Percentiles rank a stretch among this genome's conserved stretches.
phyloP scores from a whole-genome alignment of 1,140 invertebrate genomes.

The Heliconius hewitsoni region DNA sequence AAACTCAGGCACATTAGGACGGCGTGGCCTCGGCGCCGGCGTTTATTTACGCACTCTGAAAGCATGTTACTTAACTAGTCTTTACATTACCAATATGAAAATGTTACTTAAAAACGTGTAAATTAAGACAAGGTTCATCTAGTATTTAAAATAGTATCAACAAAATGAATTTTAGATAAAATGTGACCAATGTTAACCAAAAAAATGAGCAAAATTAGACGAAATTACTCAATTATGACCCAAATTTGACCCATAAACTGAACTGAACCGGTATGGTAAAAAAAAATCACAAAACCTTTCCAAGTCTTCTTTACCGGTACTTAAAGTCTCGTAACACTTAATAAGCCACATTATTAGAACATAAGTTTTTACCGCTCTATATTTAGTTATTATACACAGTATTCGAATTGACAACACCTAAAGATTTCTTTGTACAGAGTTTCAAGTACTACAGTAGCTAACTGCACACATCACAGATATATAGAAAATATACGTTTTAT shows the following conservation, averaged over 20 bases:
- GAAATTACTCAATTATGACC: background rate
- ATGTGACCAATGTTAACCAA: too few species aligned
- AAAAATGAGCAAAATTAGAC: background rate
- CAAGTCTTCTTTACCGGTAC: background rate
- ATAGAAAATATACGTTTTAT: slow-evolving; percentile 62
- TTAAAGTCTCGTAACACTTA: background rate
- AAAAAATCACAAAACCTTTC: background rate
- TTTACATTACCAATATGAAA: too few species aligned
- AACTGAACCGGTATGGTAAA: too few species aligned
- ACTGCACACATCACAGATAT: slow-evolving; percentile 72
- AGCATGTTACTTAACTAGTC: background rate
- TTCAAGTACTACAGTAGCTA: slow-evolving; percentile 59
- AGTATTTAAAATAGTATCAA: too few species aligned
- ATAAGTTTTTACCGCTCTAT: slow-evolving; percentile 6
- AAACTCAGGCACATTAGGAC: slow-evolving; percentile 9
- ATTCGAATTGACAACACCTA: slow-evolving; percentile 47
- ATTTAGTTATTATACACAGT: slow-evolving; percentile 17
- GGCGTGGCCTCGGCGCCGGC: slow-evolving; percentile 6
- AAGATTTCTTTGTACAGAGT: slow-evolving; percentile 60
- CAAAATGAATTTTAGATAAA: too few species aligned
- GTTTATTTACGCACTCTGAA: background rate
- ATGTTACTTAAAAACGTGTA: background rate
- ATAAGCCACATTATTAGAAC: slow-evolving; percentile 36
- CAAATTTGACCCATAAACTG: background rate
- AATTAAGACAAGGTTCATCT: background rate